Percentiles rank a stretch among this genome's conserved stretches.
phyloP scores from a whole-genome alignment of 2,888 invertebrate species.

The Ophraella communa region DNA sequence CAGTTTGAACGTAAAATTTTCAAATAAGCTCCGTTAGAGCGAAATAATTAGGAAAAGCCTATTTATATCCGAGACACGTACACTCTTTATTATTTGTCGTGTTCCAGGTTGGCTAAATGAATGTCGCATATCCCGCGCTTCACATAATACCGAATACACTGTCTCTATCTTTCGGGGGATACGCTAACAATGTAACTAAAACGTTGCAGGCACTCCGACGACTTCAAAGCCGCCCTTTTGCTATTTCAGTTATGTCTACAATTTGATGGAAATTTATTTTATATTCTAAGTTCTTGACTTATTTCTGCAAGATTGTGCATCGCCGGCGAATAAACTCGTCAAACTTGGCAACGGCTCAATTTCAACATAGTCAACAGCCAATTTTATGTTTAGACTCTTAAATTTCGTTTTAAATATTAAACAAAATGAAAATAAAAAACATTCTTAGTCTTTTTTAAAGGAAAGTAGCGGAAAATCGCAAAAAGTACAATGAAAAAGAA shows the following conservation, averaged over 20 bases:
- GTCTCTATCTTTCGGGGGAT: neutral
- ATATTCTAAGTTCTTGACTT: neutral
- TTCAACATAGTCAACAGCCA: too few relatives aligned
- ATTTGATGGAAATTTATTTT: neutral
- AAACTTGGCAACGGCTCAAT: too few relatives aligned
- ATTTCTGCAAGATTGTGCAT: neutral
- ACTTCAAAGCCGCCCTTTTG: slow-evolving; percentile 9
- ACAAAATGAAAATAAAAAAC: too few relatives aligned
- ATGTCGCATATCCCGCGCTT: slow-evolving; percentile 21
- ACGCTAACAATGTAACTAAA: slow-evolving; percentile 16
- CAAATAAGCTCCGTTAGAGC: slow-evolving; percentile 24
- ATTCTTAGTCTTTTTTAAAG: too few relatives aligned
- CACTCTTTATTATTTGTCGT: slow-evolving; percentile 31
- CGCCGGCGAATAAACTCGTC: too few relatives aligned
- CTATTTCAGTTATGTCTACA: neutral
- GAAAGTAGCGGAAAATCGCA: too few relatives aligned
- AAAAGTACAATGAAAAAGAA: too few relatives aligned
- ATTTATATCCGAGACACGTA: slow-evolving; percentile 31
- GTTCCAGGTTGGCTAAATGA: slow-evolving; percentile 25
- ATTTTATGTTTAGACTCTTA: too few relatives aligned
- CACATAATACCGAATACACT: slow-evolving; percentile 19
- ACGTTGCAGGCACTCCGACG: neutral
- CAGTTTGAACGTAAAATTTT: slow-evolving; percentile 17
- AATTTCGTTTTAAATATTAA: too few relatives aligned
- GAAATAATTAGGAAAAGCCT: slow-evolving; percentile 29